Evolutionary conservation across 2,113 vertebrate genomes (phyloP), one percentile per base, ranked within the genome.

Genomic region (Pogona vitticeps): DNA sequence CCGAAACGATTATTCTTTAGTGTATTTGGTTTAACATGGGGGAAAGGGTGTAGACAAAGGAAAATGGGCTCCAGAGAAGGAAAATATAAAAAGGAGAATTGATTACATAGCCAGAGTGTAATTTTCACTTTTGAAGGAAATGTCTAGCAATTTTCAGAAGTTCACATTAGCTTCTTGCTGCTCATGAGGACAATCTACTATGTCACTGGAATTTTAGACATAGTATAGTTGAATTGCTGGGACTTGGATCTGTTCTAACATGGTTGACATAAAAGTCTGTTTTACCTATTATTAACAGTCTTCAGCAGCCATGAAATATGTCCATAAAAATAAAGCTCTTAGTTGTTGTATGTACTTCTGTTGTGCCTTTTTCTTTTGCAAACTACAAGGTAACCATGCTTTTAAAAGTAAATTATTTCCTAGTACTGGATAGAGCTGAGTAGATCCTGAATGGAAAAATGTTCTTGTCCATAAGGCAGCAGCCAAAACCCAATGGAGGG

Each of bases 401-500:
- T 91, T 86, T 83, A 83, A 88, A 90, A 86, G 23, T 33, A 82
- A 88, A 26, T 84, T 1, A 52, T 84, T 87, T 90, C 58, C 63
- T 20, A 88, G 72, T 52, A 89, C 91, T 87, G 90, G 86, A 70
- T 85, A 36, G 31, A 82, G 12, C 56, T 88, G 70, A 84, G n/a
- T 89, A 75, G 87, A 63, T 82, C 26, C 8, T 88, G 84, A 12
- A 68, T 85, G 28, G 82, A 76, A 75, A 88, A 63, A 84, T 28
- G 72, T 10, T 89, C 61, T 83, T 0, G 6, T 85, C 42, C 56
- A 18, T 28, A 88, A 84, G 88, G 82, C 76, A 87, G 46, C 86
- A 94, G 89, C 73, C 89, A 93, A 71, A 93, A 92, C 76, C n/a
- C 40, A 85, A 26, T n/a, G n/a, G n/a, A n/a, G n/a, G n/a, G n/a